phyloP scores from a whole-genome alignment of 2,888 invertebrate species.

The Lottia scabra region DNA sequence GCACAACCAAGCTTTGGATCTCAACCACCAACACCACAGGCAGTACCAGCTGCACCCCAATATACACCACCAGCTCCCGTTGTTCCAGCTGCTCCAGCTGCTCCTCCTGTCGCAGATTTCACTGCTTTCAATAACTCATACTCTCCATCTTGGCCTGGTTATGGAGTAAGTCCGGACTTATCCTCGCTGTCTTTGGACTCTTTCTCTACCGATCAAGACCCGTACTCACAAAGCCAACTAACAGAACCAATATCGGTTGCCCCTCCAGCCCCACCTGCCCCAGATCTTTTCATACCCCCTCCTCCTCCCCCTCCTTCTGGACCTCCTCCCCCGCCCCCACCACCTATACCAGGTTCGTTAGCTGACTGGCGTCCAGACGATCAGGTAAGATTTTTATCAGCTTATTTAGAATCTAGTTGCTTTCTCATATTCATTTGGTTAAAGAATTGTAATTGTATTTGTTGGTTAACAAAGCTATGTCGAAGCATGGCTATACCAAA shows the following conservation, averaged over 20 bases:
- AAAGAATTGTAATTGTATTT: too few species aligned
- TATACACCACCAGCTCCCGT: slow-evolving; percentile 7
- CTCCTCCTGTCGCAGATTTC: not conserved
- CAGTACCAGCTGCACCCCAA: not conserved
- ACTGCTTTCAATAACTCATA: not conserved
- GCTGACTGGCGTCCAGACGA: slow-evolving; percentile 19
- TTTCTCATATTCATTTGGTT: too few species aligned
- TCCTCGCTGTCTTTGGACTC: slow-evolving; percentile 10
- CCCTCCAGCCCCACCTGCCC: slow-evolving; percentile 26
- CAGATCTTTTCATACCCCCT: slow-evolving; percentile 29
- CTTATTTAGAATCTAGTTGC: too few species aligned
- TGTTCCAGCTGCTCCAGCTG: slow-evolving; percentile 1
- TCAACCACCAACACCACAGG: not conserved
- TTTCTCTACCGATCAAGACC: not conserved
- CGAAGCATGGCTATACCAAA: too few species aligned
- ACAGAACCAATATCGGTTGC: slow-evolving; percentile 18
- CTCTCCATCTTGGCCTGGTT: slow-evolving; percentile 11
- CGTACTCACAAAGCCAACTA: not conserved
- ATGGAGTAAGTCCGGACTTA: slow-evolving; percentile 14
- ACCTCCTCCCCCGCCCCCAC: slow-evolving; percentile 37
- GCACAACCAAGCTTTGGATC: not conserved
- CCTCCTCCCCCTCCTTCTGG: slow-evolving; percentile 40
- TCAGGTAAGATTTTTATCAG: not conserved
- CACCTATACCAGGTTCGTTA: slow-evolving; percentile 24
- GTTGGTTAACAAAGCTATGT: too few species aligned